Evolutionary conservation across 2,113 vertebrate species (phyloP).

Genomic region (Beaufortia kweichowensis): DNA sequence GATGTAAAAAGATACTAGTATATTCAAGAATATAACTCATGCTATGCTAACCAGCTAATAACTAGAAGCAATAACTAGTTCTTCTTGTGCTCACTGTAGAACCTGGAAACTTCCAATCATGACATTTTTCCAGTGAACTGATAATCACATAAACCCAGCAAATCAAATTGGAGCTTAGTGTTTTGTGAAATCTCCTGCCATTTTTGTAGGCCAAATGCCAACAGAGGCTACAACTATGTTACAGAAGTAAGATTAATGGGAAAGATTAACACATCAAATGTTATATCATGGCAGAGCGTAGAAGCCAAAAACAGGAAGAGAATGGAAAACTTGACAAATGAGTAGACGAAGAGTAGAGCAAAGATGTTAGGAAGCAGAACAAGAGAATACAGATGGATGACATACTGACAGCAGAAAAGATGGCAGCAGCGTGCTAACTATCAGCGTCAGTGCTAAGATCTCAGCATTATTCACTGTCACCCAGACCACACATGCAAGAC

Average conservation of each 20-base stretch:
- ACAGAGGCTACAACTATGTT: background rate
- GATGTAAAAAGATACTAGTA: too few relatives aligned
- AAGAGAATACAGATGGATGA: slow-evolving; percentile 9
- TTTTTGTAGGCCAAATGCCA: background rate
- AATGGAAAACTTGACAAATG: background rate
- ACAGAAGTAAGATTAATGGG: background rate
- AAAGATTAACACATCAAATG: background rate
- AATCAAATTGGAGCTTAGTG: background rate
- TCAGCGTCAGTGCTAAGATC: slow-evolving; percentile 22
- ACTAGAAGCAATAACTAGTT: background rate
- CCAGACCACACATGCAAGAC: slow-evolving; percentile 11
- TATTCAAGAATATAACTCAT: too few relatives aligned
- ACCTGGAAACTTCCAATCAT: background rate
- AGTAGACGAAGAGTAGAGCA: background rate
- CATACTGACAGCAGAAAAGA: slow-evolving; percentile 18
- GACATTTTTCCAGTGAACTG: background rate
- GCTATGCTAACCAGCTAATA: background rate
- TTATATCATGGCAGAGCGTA: background rate
- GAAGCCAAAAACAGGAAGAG: background rate
- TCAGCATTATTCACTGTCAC: slow-evolving; percentile 31
- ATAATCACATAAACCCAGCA: background rate
- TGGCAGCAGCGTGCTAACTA: slow-evolving; percentile 31
- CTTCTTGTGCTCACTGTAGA: background rate
- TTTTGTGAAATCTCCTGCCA: background rate
- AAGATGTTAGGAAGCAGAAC: slow-evolving; percentile 14